Base-by-base conservation (phyloP, 2,888 invertebrate species). In the Bimastos eiseni region DNA sequence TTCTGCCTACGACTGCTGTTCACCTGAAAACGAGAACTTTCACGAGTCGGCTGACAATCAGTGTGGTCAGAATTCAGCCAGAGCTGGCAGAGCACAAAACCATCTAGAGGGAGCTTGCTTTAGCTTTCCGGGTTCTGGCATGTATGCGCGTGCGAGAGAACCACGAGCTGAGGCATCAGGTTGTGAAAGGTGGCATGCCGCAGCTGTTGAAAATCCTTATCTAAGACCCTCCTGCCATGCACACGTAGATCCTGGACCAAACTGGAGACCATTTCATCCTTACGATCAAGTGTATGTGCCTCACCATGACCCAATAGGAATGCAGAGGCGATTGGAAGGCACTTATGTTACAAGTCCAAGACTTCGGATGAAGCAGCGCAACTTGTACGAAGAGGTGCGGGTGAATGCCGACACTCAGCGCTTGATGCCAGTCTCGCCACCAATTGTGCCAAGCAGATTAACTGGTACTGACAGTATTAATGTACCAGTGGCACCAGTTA, bases 211-310 rank as follows among this genome's bases (percentile, higher is more conserved):
- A 86, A 86, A 86, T 17, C 86, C 86, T 5, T 86, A 86, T 15
- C n/a, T 86, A 8, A 86, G 15, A 19, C 86, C 86, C 21, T 86
- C 86, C 8, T 86, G 86, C 37, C 86, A 86, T 24, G 86, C 86
- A 37, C 86, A 86, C 36, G 86, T 86, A 21, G 86, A 86, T 17
- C 86, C 86, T 5, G 86, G 86, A 21, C 86, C 86, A 34, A 86
- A 86, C 86, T 86, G 86, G 86, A 86, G 34, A 36, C 86, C 86
- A 36, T 86, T 86, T 24, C 86, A 86, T 37, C 86, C 86, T 17
- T 86, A 86, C 17, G 86, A 86, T 19, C 86, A 34, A 37, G 86
- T 86, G 21, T 86, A 86, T 24, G 86, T 86, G 37, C 86, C 86
- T 21, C 86, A 86, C 86, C 86, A 86, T 37, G 86, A 86, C 37